Evolutionary conservation across 1,140 invertebrate genomes (phyloP).

Genomic region (Xylocopa sonorina): DNA sequence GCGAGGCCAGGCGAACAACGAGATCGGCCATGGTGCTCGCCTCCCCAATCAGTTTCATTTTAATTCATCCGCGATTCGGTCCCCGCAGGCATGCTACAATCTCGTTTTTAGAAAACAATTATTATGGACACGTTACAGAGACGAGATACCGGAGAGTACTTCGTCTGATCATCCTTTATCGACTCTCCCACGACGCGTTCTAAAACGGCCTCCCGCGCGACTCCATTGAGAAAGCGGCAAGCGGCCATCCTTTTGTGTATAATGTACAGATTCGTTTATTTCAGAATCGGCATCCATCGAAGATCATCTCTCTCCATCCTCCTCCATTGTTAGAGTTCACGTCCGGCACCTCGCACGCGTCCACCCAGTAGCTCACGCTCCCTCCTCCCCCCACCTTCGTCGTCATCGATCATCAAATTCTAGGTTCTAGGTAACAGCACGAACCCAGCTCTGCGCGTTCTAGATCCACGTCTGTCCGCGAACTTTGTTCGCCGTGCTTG

Average conservation of each 20-base stretch:
- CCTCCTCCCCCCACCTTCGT: too few species aligned
- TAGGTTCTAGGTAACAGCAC: slow-evolving; percentile 65
- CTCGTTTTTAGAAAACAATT: not conserved
- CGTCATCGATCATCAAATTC: slow-evolving; percentile 21
- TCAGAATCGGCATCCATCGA: slow-evolving; percentile 26
- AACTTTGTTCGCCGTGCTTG: slow-evolving; percentile 15
- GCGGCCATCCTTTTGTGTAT: not conserved
- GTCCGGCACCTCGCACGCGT: too few species aligned
- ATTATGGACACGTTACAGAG: too few species aligned
- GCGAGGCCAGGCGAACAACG: slow-evolving; percentile 51
- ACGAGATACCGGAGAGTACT: too few species aligned
- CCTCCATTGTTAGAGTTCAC: too few species aligned
- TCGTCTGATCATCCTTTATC: not conserved
- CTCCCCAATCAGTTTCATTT: slow-evolving; percentile 74
- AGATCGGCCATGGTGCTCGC: slow-evolving; percentile 51
- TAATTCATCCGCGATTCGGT: slow-evolving; percentile 67
- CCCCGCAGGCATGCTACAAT: slow-evolving; percentile 61
- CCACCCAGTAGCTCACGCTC: too few species aligned
- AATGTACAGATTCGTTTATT: slow-evolving; percentile 41
- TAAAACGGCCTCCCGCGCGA: not conserved
- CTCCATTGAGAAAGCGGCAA: not conserved
- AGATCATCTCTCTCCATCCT: not conserved
- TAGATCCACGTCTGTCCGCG: slow-evolving; percentile 33
- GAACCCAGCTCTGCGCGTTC: slow-evolving; percentile 46
- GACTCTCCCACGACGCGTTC: not conserved